Evolutionary conservation across 2,888 invertebrate species (phyloP).

Genomic region (Unio pictorum): DNA sequence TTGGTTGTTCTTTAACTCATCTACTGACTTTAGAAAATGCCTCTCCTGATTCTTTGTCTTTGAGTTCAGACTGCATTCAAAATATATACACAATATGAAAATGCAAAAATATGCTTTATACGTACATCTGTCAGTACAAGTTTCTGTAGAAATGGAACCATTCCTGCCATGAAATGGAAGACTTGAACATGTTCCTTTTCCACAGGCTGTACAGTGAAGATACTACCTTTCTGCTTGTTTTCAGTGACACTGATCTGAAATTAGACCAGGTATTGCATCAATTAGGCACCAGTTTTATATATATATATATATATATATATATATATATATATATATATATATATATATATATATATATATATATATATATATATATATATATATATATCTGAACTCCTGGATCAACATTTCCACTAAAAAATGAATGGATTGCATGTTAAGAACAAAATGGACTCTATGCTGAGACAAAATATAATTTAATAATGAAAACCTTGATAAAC

Average conservation of each 20-base stretch:
- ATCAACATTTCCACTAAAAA: no score
- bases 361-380: conserved; percentile 8
- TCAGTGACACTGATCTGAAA: conserved; percentile 46
- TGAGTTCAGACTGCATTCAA: no score
- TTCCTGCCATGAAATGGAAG: conserved; percentile 65
- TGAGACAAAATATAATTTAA: no score
- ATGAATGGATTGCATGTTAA: no score
- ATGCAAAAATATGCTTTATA: not conserved
- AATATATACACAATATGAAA: no score
- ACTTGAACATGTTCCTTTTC: conserved; percentile 43
- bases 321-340: conserved; percentile 4
- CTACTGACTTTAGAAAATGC: no score
- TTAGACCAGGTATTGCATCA: not conserved
- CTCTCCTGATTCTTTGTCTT: no score
- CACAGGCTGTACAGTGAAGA: conserved; percentile 63
- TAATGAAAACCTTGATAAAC: no score
- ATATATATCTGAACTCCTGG: conserved; percentile 1
- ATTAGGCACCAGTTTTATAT: not conserved
- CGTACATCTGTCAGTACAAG: conserved; percentile 54
- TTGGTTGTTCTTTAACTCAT: no score
- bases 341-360: conserved; percentile 4
- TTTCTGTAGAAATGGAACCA: conserved; percentile 66
- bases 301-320: not conserved
- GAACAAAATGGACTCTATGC: no score
- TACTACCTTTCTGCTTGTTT: conserved; percentile 67